Percentiles rank a stretch among this genome's conserved stretches.
Conservation (phyloP, 2,888 invertebrate genomes). For the Blastobasis adustella region DNA sequence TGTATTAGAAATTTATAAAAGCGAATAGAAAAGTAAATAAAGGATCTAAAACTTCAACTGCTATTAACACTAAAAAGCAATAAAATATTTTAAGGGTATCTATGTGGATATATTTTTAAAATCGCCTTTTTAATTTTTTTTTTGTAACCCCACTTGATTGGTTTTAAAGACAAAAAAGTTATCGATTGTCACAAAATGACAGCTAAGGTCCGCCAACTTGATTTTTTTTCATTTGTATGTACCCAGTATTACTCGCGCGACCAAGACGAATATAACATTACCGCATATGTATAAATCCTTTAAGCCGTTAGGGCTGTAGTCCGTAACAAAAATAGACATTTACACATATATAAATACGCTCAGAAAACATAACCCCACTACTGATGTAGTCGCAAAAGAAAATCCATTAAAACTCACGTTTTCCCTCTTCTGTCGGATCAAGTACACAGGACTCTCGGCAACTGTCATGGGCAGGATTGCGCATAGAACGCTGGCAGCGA, state of each 20-base stretch:
- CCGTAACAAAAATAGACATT: neutral
- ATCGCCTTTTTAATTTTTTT: too few relatives aligned
- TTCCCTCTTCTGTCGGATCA: constrained; percentile 48
- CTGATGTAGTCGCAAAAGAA: neutral
- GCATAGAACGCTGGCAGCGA: constrained; percentile 29
- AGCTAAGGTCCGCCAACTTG: too few relatives aligned
- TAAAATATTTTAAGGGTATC: too few relatives aligned
- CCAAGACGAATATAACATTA: neutral
- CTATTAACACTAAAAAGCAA: too few relatives aligned
- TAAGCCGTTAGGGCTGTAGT: neutral
- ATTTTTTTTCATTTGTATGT: too few relatives aligned
- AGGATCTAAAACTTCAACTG: too few relatives aligned
- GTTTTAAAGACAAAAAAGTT: too few relatives aligned
- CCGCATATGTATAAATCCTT: neutral
- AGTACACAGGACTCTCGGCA: constrained; percentile 51
- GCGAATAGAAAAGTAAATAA: too few relatives aligned
- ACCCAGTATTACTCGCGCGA: neutral
- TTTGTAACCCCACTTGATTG: too few relatives aligned
- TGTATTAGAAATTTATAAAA: too few relatives aligned
- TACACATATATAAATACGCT: neutral
- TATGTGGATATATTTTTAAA: too few relatives aligned
- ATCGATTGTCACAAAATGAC: too few relatives aligned
- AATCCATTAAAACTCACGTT: constrained; percentile 31
- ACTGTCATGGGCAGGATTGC: constrained; percentile 35
- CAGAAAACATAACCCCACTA: neutral